Conservation (phyloP, 2,113 vertebrate genomes). For the Fregetta grallaria region DNA sequence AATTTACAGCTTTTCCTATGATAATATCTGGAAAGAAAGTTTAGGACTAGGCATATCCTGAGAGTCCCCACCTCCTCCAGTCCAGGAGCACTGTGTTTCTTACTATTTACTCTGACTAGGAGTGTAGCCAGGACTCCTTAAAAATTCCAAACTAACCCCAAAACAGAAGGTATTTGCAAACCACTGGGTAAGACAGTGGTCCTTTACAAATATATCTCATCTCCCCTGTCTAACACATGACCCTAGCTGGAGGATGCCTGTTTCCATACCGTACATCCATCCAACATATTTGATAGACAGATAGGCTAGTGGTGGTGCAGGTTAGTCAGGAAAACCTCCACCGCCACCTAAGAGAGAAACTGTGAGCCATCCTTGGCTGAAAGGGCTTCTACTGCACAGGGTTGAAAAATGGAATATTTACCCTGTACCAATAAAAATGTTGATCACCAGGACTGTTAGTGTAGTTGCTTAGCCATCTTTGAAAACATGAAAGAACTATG, state of each 20-base stretch:
- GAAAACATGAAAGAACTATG: accelerated
- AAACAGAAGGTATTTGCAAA: background rate
- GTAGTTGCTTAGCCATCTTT: background rate
- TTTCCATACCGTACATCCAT: background rate
- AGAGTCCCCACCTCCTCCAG: background rate
- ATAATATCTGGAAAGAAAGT: background rate
- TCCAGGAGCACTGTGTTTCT: background rate
- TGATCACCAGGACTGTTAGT: background rate
- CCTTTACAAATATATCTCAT: accelerated
- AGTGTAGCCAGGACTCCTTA: background rate
- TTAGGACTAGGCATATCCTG: background rate
- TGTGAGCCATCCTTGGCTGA: background rate
- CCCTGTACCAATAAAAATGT: background rate
- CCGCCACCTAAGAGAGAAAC: background rate
- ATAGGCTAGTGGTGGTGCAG: background rate
- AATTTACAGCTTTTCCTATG: background rate
- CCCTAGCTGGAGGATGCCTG: background rate
- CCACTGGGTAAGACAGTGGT: background rate
- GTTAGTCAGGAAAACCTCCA: background rate
- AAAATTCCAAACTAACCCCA: background rate
- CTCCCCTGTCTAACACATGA: background rate
- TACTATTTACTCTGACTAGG: background rate
- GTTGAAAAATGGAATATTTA: background rate
- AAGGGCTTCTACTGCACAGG: background rate
- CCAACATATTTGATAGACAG: background rate